Evolutionary conservation across 2,888 invertebrate genomes (phyloP).

Genomic region (Iphiclides podalirius): DNA sequence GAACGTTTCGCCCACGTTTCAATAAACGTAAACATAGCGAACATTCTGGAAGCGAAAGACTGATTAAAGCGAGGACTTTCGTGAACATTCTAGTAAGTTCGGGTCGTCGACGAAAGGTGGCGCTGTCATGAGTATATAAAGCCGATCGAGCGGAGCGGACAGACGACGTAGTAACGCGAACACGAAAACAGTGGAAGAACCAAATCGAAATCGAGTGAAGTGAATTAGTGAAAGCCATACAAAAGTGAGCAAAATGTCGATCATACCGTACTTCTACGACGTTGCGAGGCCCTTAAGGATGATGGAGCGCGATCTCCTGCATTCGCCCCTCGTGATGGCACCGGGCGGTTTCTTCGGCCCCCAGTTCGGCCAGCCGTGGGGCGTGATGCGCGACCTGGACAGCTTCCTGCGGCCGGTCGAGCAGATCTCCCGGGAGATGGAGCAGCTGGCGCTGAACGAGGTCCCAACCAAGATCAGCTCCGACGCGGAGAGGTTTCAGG

Average conservation of each 20-base stretch:
- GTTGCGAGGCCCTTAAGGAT: conserved; percentile 54
- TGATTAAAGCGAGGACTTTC: conserved; percentile 29
- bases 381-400: conserved; percentile 39
- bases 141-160: conserved; percentile 10
- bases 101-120: conserved; percentile 37
- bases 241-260: conserved; percentile 50
- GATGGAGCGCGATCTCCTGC: conserved; percentile 58
- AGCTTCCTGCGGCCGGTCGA: conserved; percentile 51
- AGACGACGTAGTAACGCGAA: conserved; percentile 18
- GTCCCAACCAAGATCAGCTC: conserved; percentile 64
- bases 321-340: conserved; percentile 36
- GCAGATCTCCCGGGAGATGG: conserved; percentile 50
- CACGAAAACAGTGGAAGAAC: conserved; percentile 17
- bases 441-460: conserved; percentile 61
- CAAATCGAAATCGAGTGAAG: neutral
- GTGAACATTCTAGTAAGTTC: conserved; percentile 36
- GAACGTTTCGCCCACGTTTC: conserved; percentile 6
- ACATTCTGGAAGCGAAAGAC: conserved; percentile 23
- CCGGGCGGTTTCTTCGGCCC: conserved; percentile 32
- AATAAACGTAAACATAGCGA: neutral
- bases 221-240: conserved; percentile 22
- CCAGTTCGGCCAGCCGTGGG: conserved; percentile 41
- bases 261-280: conserved; percentile 53
- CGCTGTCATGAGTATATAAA: conserved; percentile 43
- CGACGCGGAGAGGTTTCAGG: conserved; percentile 81